These are phyloP conservation scores for Lycocorax pyrrhopterus DNA, from an alignment of 2,113 vertebrate genomes.

Conservation along the genomic window DNA sequence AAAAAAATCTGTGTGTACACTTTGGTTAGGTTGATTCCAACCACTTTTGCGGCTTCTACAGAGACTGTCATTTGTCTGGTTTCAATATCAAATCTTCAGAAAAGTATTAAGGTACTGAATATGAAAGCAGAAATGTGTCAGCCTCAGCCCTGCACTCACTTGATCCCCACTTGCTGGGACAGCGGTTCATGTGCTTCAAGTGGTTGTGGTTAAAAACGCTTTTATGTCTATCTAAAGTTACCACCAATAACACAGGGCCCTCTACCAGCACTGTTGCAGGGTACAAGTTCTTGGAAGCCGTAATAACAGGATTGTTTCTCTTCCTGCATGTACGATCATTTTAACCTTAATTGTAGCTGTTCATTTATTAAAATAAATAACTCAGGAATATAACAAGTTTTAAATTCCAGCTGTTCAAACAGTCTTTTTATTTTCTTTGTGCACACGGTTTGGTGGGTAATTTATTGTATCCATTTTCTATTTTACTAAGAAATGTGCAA, in stretches of 20 bases:
- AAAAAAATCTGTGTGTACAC: accelerated
- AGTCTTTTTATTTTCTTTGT: conserved; percentile 18
- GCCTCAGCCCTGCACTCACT: neutral
- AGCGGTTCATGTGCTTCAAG: neutral
- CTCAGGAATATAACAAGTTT: conserved; percentile 12
- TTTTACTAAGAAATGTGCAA: neutral
- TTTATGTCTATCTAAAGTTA: conserved; percentile 42
- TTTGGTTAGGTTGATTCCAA: neutral
- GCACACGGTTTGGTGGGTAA: neutral
- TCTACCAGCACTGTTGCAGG: neutral
- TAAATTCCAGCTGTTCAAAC: conserved; percentile 60
- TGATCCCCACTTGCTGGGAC: neutral
- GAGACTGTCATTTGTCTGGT: neutral
- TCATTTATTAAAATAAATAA: conserved; percentile 62
- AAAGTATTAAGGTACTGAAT: neutral
- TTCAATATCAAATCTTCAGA: neutral
- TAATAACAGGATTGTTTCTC: conserved; percentile 25
- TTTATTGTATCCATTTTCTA: conserved; percentile 22
- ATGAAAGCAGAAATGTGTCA: conserved; percentile 24
- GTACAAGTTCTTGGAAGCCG: conserved; percentile 9
- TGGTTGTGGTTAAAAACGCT: neutral
- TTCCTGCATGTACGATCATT: conserved; percentile 26
- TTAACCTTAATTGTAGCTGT: conserved; percentile 50
- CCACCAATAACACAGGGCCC: neutral
- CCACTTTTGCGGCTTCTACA: neutral